A percentile compares a stretch with the other conserved stretches of the same genome.
Evolutionary conservation across 1,140 invertebrate genomes (phyloP).

Genomic region (Schlechtendalia chinensis): DNA sequence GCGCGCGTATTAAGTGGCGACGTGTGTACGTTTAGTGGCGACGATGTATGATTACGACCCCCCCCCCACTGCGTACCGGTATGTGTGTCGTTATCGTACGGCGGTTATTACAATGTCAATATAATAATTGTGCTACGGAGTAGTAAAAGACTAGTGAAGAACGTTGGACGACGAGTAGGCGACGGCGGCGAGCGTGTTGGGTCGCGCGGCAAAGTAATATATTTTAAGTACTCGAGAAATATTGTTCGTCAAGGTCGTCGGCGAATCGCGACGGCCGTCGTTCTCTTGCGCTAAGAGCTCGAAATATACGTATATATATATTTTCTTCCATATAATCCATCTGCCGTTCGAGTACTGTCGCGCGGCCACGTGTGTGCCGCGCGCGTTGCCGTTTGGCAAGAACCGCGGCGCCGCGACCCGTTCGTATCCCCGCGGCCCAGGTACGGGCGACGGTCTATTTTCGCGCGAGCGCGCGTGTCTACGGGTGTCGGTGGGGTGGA

Average conservation of each 20-base stretch:
- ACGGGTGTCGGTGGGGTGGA: neutral
- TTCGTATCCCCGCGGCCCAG: neutral
- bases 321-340: neutral
- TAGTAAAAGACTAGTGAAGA: too few relatives aligned
- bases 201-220: too few relatives aligned
- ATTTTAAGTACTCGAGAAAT: neutral
- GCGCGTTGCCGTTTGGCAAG: neutral
- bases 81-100: neutral
- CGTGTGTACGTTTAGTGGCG: too few relatives aligned
- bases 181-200: neutral
- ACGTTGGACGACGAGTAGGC: neutral
- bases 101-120: neutral
- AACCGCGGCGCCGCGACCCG: neutral
- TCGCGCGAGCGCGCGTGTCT: neutral
- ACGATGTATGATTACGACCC: too few relatives aligned
- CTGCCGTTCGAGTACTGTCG: neutral
- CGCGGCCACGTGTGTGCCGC: neutral
- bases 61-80: too few relatives aligned
- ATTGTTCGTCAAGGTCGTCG: constrained; percentile 16
- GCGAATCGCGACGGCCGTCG: neutral
- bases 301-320: too few relatives aligned
- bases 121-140: neutral
- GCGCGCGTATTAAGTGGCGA: too few relatives aligned
- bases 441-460: constrained; percentile 24
- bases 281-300: neutral